Percentiles rank a stretch among this genome's conserved stretches.
These are phyloP conservation scores for Pangasius krempfi DNA, from an alignment of 2,797 vertebrate species.

Conservation along the genomic window DNA sequence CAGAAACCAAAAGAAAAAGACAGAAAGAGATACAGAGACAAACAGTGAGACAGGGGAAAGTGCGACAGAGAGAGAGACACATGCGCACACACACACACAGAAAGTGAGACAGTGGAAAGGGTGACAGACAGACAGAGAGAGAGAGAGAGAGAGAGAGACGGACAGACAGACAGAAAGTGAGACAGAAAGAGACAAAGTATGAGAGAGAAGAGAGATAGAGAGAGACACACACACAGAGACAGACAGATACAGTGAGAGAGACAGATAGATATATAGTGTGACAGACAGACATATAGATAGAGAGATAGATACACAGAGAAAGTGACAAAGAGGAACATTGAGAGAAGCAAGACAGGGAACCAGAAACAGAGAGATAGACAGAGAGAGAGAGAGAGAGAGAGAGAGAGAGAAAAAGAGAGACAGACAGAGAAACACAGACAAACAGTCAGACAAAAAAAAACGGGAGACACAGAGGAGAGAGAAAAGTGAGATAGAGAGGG, in stretches of 20 bases:
- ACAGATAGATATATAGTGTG: neutral
- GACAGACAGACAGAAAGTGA: neutral
- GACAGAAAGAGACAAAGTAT: constrained; percentile 7
- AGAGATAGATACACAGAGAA: neutral
- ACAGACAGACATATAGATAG: neutral
- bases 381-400: neutral
- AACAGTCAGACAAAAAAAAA: neutral
- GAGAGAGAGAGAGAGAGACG: neutral
- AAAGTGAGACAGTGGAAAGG: neutral
- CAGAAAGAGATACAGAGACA: constrained; percentile 3
- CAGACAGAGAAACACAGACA: neutral
- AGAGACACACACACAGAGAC: neutral
- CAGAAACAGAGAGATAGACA: no score
- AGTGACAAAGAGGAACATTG: no score
- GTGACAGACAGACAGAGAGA: neutral
- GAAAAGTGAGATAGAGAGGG: neutral
- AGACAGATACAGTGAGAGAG: neutral
- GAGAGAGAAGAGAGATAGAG: neutral
- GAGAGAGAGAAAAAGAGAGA: neutral
- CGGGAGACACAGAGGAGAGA: constrained; percentile 29
- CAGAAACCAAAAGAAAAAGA: neutral
- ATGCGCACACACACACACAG: no score
- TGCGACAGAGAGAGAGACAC: neutral
- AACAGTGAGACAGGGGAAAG: constrained; percentile 63
- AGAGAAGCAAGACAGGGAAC: no score